Conservation (phyloP, 2,888 invertebrate species). For the Lepas anatifera region DNA sequence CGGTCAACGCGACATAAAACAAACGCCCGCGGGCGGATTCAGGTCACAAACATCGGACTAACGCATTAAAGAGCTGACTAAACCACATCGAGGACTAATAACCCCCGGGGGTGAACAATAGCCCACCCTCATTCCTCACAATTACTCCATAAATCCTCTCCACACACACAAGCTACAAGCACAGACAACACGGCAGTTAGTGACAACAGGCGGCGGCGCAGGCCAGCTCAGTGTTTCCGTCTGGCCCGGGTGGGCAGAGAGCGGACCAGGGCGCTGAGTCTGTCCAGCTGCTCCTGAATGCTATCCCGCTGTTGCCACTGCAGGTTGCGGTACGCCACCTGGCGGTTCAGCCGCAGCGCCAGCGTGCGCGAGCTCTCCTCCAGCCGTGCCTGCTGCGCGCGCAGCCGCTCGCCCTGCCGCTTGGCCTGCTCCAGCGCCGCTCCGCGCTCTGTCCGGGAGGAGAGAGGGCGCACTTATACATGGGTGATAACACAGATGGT, state of each 20-base stretch:
- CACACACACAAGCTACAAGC: background rate
- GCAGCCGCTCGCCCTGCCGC: background rate
- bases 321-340: background rate
- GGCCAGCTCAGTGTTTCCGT: background rate
- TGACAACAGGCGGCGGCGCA: background rate
- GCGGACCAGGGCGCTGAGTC: background rate
- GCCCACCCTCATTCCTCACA: background rate
- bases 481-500: too few relatives aligned
- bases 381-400: conserved; percentile 9
- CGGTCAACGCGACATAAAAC: too few relatives aligned
- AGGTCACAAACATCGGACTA: too few relatives aligned
- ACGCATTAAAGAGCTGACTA: too few relatives aligned
- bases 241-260: background rate
- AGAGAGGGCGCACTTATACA: too few relatives aligned
- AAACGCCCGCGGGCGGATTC: too few relatives aligned
- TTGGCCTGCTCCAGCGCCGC: background rate
- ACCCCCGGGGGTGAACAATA: too few relatives aligned
- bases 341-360: conserved; percentile 8
- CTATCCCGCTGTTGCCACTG: background rate
- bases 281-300: background rate
- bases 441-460: background rate
- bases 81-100: too few relatives aligned
- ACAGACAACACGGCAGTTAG: background rate
- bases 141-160: background rate
- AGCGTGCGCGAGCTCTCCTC: background rate